Percentiles rank a stretch among this genome's conserved stretches.
Conservation (phyloP, 2,113 vertebrate genomes). For the Cololabis saira region DNA sequence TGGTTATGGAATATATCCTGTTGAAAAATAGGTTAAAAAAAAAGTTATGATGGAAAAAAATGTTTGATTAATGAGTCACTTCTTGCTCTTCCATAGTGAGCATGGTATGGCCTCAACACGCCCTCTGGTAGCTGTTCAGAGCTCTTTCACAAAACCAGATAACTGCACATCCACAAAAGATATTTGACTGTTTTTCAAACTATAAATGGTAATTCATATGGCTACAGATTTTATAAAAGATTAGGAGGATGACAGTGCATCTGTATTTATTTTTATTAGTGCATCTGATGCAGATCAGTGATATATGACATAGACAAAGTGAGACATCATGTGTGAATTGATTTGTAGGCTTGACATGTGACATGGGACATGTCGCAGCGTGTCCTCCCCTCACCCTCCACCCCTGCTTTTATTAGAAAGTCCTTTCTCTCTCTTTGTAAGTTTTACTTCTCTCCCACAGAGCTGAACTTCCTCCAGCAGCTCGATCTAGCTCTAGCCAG, state of each 20-base stretch:
- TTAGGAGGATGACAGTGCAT: no score
- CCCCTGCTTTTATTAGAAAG: slow-evolving; percentile 55
- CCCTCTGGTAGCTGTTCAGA: not conserved
- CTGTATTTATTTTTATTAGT: no score
- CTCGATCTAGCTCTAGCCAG: slow-evolving; percentile 57
- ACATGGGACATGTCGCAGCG: slow-evolving; percentile 44
- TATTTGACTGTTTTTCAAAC: no score
- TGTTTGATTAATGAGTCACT: slow-evolving; percentile 5
- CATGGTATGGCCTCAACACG: not conserved
- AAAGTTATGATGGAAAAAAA: slow-evolving; percentile 6
- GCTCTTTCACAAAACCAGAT: no score
- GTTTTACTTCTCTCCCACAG: slow-evolving; percentile 60
- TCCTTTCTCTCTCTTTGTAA: slow-evolving; percentile 50
- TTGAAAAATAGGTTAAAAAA: slow-evolving; percentile 22
- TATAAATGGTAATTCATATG: no score
- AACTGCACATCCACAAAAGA: no score
- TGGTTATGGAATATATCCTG: slow-evolving; percentile 21
- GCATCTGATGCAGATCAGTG: not conserved
- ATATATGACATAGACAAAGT: not conserved
- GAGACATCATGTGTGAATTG: slow-evolving; percentile 40
- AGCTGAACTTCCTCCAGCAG: slow-evolving; percentile 67
- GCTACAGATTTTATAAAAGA: no score
- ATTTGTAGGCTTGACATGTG: slow-evolving; percentile 21
- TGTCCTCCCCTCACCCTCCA: not conserved
- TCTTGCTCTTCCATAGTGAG: not conserved